Conservation (phyloP, 2,113 vertebrate species). For the Nerophis lumbriciformis region DNA sequence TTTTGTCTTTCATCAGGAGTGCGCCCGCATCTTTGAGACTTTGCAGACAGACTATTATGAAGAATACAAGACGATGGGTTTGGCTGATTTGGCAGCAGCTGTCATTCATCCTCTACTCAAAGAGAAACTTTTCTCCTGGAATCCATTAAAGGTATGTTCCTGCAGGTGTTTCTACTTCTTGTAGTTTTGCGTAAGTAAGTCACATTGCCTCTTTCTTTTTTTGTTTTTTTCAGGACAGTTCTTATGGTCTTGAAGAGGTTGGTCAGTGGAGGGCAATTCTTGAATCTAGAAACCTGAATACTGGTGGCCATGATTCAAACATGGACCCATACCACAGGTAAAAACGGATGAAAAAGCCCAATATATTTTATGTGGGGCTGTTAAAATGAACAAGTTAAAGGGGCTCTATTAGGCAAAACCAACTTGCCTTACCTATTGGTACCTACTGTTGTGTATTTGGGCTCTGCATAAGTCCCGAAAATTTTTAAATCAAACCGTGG, state of each 20-base stretch:
- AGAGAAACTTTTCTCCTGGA: slow-evolving; percentile 87
- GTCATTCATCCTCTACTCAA: slow-evolving; percentile 90
- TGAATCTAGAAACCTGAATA: slow-evolving; percentile 83
- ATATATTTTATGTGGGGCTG: background rate
- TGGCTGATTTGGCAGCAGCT: slow-evolving; percentile 85
- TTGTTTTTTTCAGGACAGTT: slow-evolving; percentile 76
- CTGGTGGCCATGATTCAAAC: slow-evolving; percentile 79
- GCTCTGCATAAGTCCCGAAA: no score
- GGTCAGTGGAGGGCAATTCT: slow-evolving; percentile 90
- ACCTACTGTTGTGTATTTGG: no score
- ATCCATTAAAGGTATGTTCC: slow-evolving; percentile 82
- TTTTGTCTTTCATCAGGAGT: slow-evolving; percentile 67
- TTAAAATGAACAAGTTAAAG: background rate
- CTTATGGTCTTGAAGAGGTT: slow-evolving; percentile 83
- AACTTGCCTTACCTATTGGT: no score
- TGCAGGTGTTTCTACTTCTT: background rate
- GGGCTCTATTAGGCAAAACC: no score
- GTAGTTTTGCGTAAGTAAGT: background rate
- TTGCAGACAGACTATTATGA: slow-evolving; percentile 90
- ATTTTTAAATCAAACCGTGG: no score
- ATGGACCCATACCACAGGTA: slow-evolving; percentile 94
- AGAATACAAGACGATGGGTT: slow-evolving; percentile 88
- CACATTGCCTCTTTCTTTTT: background rate
- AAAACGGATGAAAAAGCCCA: slow-evolving; percentile 3
- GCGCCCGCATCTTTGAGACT: slow-evolving; percentile 83